Percentiles rank a stretch among this genome's conserved stretches.
phyloP scores from a whole-genome alignment of 2,113 vertebrate genomes.

The Saimiri boliviensis region DNA sequence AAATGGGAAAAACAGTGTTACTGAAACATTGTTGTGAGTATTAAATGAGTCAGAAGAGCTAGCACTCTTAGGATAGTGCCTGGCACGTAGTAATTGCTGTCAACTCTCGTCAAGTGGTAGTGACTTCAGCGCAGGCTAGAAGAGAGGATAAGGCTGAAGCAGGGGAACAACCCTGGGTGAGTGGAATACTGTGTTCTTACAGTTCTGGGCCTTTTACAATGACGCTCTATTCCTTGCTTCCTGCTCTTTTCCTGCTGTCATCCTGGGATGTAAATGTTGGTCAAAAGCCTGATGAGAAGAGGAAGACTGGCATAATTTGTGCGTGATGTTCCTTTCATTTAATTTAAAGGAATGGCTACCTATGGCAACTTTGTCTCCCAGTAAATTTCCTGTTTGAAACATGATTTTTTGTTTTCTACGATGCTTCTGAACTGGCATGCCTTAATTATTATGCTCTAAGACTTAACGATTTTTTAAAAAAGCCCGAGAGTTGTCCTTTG shows the following conservation, averaged over 20 bases:
- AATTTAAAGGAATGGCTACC: conserved; percentile 15
- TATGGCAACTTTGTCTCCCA: not conserved
- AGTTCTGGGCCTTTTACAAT: not conserved
- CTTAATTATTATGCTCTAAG: conserved; percentile 52
- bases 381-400: conserved; percentile 24
- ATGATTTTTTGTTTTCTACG: conserved; percentile 35
- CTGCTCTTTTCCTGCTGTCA: not conserved
- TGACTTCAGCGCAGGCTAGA: not conserved
- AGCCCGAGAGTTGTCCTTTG: conserved; percentile 42
- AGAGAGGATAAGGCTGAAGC: not conserved
- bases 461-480: too few species aligned
- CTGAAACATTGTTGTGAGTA: not conserved
- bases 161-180: not conserved
- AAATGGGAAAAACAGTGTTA: not conserved
- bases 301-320: not conserved
- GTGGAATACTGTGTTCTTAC: not conserved
- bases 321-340: conserved; percentile 30
- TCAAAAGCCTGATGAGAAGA: not conserved
- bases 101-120: not conserved
- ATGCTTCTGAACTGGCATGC: conserved; percentile 16
- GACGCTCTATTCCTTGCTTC: not conserved
- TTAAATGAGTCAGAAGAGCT: conserved; percentile 13
- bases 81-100: not conserved
- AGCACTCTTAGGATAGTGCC: not conserved
- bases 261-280: not conserved